These are phyloP conservation scores for Uloborus plumipes DNA, from an alignment of 2,888 invertebrate genomes.

Conservation along the genomic window DNA sequence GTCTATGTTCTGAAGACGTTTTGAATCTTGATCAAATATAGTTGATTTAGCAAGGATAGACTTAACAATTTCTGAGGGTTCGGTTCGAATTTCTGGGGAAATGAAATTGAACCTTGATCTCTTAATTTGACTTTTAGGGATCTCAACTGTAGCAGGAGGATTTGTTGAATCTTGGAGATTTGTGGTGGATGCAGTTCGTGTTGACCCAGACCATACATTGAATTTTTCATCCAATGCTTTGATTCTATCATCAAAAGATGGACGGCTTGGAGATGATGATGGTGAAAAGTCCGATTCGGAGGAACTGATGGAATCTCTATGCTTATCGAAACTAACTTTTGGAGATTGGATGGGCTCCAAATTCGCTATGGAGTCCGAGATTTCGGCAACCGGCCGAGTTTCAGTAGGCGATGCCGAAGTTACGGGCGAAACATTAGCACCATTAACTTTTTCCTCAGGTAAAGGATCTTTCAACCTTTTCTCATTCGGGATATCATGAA, in stretches of 20 bases:
- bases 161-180: slow-evolving; percentile 73
- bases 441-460: slow-evolving; percentile 47
- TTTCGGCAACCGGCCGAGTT: slow-evolving; percentile 27
- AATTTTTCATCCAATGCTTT: slow-evolving; percentile 93
- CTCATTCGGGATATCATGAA: slow-evolving; percentile 41
- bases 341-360: slow-evolving; percentile 54
- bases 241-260: slow-evolving; percentile 89
- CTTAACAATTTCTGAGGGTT: slow-evolving; percentile 94
- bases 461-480: slow-evolving; percentile 41
- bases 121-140: slow-evolving; percentile 71
- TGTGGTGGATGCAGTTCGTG: slow-evolving; percentile 67
- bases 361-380: slow-evolving; percentile 24
- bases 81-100: slow-evolving; percentile 73
- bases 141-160: slow-evolving; percentile 67
- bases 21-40: slow-evolving; percentile 95
- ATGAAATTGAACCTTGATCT: slow-evolving; percentile 68
- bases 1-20: slow-evolving; percentile 85
- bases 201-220: slow-evolving; percentile 82
- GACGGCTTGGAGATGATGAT: slow-evolving; percentile 67
- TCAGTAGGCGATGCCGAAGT: slow-evolving; percentile 39
- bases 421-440: slow-evolving; percentile 35
- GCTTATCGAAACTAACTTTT: slow-evolving; percentile 44
- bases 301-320: slow-evolving; percentile 44
- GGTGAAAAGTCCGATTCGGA: slow-evolving; percentile 64
- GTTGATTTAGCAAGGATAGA: slow-evolving; percentile 91